A percentile compares a stretch with the other conserved stretches of the same genome.
phyloP scores from a whole-genome alignment of 2,797 vertebrate species.

The Staurois parvus region DNA sequence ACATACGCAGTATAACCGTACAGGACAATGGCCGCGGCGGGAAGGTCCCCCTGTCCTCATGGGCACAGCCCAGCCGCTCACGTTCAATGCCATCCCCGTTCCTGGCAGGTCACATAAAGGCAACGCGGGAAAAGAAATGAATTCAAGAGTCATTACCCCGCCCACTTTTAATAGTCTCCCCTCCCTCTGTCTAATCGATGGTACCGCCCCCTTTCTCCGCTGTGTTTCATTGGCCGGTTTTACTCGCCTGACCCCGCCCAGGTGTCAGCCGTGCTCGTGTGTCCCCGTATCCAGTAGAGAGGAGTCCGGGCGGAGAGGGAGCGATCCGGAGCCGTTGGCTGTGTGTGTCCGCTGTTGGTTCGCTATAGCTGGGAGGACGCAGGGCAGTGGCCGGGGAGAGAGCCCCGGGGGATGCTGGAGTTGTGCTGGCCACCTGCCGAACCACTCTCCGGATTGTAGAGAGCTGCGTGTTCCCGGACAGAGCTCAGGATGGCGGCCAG shows the following conservation, averaged over 20 bases:
- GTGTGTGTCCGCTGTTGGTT: not conserved
- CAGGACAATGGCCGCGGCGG: too few species aligned
- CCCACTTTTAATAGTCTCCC: not conserved
- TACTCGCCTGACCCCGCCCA: not conserved
- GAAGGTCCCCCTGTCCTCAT: too few species aligned
- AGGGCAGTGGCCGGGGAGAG: not conserved
- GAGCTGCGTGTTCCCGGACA: not conserved
- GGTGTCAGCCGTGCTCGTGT: constrained; percentile 6
- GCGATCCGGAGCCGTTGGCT: constrained; percentile 45
- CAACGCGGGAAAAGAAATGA: constrained; percentile 51
- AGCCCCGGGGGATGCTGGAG: not conserved
- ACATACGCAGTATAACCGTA: not conserved
- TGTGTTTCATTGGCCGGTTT: constrained; percentile 1
- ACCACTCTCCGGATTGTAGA: not conserved
- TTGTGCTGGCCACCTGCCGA: constrained; percentile 5
- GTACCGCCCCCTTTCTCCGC: not conserved
- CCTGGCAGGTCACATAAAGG: not conserved
- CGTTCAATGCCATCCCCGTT: not conserved
- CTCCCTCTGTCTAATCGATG: not conserved
- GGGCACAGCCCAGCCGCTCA: not conserved
- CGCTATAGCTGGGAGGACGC: not conserved
- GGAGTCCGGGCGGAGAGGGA: constrained; percentile 6
- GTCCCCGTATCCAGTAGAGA: not conserved
- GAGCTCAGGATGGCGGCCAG: constrained; percentile 11
- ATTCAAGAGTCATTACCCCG: not conserved